Percentiles rank a stretch among this genome's conserved stretches.
Conservation (phyloP, 2,113 vertebrate genomes). For the Embiotoca jacksoni region DNA sequence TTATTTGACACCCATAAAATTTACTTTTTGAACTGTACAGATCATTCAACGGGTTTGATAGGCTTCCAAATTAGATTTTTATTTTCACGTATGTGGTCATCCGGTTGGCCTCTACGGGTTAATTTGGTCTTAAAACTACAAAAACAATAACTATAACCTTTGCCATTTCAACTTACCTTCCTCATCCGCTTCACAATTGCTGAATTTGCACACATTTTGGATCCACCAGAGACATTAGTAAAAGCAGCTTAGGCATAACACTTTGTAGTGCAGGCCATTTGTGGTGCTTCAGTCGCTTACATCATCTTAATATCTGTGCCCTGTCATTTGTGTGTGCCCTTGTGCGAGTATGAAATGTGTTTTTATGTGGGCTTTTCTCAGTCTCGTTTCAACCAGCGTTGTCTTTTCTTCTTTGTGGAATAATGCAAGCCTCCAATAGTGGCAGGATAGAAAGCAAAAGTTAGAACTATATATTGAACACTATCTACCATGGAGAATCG, state of each 20-base stretch:
- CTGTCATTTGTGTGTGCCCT: constrained; percentile 38
- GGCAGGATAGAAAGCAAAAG: constrained; percentile 15
- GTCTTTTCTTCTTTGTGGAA: constrained; percentile 29
- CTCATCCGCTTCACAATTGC: background rate
- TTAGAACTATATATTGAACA: background rate
- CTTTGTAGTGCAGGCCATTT: constrained; percentile 32
- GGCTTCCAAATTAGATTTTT: background rate
- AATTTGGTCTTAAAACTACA: background rate
- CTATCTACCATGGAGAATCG: background rate
- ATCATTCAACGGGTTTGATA: background rate
- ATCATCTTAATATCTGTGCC: constrained; percentile 45
- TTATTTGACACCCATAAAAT: background rate
- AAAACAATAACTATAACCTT: background rate
- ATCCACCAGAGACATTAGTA: constrained; percentile 10
- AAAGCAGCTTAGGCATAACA: constrained; percentile 1
- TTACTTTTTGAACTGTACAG: background rate
- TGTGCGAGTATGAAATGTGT: constrained; percentile 47
- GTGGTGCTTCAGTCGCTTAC: constrained; percentile 23
- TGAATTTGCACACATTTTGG: constrained; percentile 6
- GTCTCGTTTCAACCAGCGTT: constrained; percentile 33
- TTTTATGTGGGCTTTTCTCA: constrained; percentile 40
- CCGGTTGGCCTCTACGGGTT: background rate
- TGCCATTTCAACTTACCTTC: background rate
- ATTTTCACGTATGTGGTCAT: background rate
- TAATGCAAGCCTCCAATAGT: background rate